Evolutionary conservation across 2,888 invertebrate genomes (phyloP).

Genomic region (Drosophila nigricruria): DNA sequence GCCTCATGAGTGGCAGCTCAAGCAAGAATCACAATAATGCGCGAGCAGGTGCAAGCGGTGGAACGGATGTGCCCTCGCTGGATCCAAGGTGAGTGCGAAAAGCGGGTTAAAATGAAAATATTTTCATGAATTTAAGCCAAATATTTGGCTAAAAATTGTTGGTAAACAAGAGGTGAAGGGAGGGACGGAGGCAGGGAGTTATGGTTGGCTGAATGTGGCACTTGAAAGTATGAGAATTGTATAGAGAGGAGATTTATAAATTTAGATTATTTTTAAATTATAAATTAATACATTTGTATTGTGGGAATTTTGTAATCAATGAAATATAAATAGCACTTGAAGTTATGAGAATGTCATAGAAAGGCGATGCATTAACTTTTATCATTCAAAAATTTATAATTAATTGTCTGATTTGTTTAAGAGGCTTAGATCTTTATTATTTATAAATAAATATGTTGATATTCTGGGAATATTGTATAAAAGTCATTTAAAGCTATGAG

Average conservation of each 20-base stretch:
- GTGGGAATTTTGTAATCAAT: too few species aligned
- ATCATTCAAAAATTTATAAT: too few species aligned
- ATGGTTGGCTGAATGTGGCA: not conserved
- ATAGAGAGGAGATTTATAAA: not conserved
- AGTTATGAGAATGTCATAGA: too few species aligned
- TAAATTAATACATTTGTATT: not conserved
- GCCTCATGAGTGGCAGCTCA: conserved; percentile 74
- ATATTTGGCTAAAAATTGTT: conserved; percentile 1
- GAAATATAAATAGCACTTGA: too few species aligned
- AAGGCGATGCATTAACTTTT: too few species aligned
- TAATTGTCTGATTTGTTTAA: too few species aligned
- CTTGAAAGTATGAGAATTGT: not conserved
- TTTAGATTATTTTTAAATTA: not conserved
- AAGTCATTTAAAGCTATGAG: too few species aligned
- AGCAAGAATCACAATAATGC: conserved; percentile 66
- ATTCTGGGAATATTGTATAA: too few species aligned
- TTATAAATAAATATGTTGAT: too few species aligned
- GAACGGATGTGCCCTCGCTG: conserved; percentile 75
- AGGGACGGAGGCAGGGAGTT: too few species aligned
- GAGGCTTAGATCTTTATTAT: too few species aligned
- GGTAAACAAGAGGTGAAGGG: not conserved
- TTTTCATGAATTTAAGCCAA: not conserved
- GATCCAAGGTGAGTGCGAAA: conserved; percentile 84
- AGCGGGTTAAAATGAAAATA: not conserved
- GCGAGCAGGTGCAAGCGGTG: conserved; percentile 32